These are phyloP conservation scores for Dasyornis broadbenti DNA, from an alignment of 2,113 vertebrate genomes.

Conservation along the genomic window DNA sequence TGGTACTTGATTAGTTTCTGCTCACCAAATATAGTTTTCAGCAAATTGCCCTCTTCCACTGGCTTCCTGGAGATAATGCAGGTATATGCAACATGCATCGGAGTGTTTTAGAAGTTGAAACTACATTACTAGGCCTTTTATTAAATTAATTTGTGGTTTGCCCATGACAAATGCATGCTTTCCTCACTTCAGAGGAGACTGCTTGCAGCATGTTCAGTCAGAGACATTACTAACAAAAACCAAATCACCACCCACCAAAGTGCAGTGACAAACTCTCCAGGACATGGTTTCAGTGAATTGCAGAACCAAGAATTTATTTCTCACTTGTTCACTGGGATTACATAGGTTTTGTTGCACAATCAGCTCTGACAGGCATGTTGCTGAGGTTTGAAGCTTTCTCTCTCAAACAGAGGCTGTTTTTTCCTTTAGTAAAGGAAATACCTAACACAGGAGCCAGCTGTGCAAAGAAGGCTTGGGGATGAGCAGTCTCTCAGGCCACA, in stretches of 20 bases:
- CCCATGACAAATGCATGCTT: not conserved
- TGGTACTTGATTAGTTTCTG: not conserved
- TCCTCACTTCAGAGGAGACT: not conserved
- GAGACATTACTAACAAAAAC: not conserved
- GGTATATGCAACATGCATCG: not conserved
- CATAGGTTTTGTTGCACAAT: not conserved
- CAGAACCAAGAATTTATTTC: not conserved
- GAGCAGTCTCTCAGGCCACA: not conserved
- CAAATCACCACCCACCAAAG: not conserved
- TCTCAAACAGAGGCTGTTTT: not conserved
- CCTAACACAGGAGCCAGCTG: not conserved
- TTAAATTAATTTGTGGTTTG: not conserved
- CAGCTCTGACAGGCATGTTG: not conserved
- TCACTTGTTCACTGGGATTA: not conserved
- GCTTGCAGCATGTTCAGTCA: not conserved
- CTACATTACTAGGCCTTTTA: not conserved
- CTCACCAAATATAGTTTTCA: not conserved
- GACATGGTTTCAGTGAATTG: not conserved
- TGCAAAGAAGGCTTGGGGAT: not conserved
- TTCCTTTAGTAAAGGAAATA: not conserved
- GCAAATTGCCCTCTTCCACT: not conserved
- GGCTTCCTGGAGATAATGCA: not conserved
- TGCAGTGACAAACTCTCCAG: fast-evolving
- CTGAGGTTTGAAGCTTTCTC: not conserved
- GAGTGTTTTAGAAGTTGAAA: not conserved